A percentile compares a stretch with the other conserved stretches of the same genome.
These are phyloP conservation scores for Rhyacophila evoluta DNA, from an alignment of 2,888 invertebrate species.

Conservation along the genomic window DNA sequence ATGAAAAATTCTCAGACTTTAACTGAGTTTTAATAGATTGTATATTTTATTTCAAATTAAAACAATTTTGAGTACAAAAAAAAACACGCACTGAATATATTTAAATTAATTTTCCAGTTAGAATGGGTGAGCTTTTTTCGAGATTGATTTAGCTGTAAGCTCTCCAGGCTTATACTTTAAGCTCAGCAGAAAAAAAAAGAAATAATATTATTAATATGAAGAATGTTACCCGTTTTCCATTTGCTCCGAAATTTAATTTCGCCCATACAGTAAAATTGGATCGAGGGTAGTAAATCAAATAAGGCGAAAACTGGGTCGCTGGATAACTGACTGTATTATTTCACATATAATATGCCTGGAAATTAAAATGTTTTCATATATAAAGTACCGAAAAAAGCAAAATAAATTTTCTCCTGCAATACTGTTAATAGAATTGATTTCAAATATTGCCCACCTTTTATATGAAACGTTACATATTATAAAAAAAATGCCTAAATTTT, in stretches of 20 bases:
- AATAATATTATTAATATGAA: neutral
- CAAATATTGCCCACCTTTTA: too few relatives aligned
- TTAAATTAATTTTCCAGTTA: neutral
- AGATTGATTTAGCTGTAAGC: neutral
- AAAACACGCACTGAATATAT: neutral
- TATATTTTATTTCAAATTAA: too few relatives aligned
- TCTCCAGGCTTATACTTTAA: neutral
- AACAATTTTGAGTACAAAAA: too few relatives aligned
- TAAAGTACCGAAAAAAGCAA: neutral
- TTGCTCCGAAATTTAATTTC: conserved; percentile 41
- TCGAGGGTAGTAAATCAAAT: conserved; percentile 39
- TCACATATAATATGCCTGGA: neutral
- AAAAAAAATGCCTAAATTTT: too few relatives aligned
- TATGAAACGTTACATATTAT: too few relatives aligned
- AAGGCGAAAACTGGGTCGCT: conserved; percentile 1
- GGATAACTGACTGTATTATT: neutral
- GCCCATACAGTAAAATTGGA: conserved; percentile 40
- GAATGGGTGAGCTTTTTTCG: neutral
- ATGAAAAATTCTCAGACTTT: too few relatives aligned
- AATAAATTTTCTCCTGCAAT: too few relatives aligned
- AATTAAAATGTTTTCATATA: conserved; percentile 37
- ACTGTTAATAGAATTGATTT: too few relatives aligned
- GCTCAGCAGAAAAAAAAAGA: neutral
- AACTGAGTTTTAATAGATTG: too few relatives aligned
- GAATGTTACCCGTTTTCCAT: conserved; percentile 22